These are phyloP conservation scores for Cheiracanthium punctorium DNA, from an alignment of 2,888 invertebrate species.

Conservation along the genomic window DNA sequence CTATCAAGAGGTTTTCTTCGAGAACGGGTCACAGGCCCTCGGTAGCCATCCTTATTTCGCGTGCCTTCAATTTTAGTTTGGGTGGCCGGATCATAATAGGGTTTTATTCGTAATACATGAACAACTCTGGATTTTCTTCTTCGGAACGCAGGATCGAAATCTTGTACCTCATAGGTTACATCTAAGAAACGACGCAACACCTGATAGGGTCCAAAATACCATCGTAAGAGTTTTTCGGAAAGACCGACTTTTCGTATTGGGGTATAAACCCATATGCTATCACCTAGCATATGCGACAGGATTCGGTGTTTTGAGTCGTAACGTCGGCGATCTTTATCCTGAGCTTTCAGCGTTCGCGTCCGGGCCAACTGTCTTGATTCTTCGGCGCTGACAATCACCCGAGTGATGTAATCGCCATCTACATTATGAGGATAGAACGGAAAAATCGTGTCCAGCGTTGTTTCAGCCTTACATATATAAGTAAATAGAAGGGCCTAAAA, in stretches of 20 bases:
- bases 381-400: background rate
- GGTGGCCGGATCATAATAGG: background rate
- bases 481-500: background rate
- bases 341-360: background rate
- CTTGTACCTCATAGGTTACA: slow-evolving; percentile 14
- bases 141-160: slow-evolving; percentile 6
- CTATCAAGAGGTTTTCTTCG: too few species aligned
- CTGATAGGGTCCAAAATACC: slow-evolving; percentile 36
- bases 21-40: too few species aligned
- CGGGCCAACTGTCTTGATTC: slow-evolving; percentile 22
- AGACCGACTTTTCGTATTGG: background rate
- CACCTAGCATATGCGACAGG: background rate
- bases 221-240: background rate
- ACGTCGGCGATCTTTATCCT: background rate
- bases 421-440: background rate
- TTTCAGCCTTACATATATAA: slow-evolving; percentile 24
- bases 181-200: slow-evolving; percentile 8
- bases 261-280: background rate
- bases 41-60: too few species aligned
- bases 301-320: background rate
- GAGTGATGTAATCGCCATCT: background rate
- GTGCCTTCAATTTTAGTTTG: too few species aligned
- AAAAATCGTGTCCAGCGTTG: slow-evolving; percentile 11
- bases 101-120: background rate
- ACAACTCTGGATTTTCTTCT: background rate